These are phyloP conservation scores for Sebastes nivosus DNA, from an alignment of 2,797 vertebrate species.

Conservation along the genomic window DNA sequence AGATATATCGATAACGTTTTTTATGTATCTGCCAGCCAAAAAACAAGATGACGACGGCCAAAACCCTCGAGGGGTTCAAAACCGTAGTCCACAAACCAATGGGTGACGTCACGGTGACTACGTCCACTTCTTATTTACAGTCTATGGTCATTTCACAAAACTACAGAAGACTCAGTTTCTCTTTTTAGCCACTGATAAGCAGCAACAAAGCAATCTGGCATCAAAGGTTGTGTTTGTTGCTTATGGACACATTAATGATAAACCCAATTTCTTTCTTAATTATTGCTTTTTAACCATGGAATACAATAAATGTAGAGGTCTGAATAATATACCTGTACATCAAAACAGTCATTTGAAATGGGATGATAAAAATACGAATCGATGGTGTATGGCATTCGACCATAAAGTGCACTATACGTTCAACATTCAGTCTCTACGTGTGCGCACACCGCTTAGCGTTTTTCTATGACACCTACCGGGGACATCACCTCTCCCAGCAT, in stretches of 20 bases:
- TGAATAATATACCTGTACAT: background rate
- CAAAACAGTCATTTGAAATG: background rate
- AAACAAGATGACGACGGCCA: too few relatives aligned
- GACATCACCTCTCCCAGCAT: conserved; percentile 25
- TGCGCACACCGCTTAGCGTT: background rate
- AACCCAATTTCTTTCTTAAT: background rate
- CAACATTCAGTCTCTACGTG: background rate
- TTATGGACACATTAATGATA: background rate
- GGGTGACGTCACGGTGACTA: too few relatives aligned
- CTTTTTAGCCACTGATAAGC: too few relatives aligned
- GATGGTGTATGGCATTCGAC: background rate
- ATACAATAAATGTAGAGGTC: background rate
- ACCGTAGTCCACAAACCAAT: too few relatives aligned
- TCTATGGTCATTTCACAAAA: too few relatives aligned
- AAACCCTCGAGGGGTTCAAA: too few relatives aligned
- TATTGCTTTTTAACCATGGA: background rate
- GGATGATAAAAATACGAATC: background rate
- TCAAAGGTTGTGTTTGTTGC: background rate
- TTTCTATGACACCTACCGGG: background rate
- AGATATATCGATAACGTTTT: too few relatives aligned
- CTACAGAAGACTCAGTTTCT: too few relatives aligned
- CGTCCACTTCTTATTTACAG: too few relatives aligned
- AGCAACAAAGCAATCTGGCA: background rate
- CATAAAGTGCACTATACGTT: conserved; percentile 5
- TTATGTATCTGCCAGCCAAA: too few relatives aligned